Evolutionary conservation across 2,113 vertebrate species (phyloP), one percentile per base, ranked within the genome.

Genomic region (Proterorhinus semilunaris): DNA sequence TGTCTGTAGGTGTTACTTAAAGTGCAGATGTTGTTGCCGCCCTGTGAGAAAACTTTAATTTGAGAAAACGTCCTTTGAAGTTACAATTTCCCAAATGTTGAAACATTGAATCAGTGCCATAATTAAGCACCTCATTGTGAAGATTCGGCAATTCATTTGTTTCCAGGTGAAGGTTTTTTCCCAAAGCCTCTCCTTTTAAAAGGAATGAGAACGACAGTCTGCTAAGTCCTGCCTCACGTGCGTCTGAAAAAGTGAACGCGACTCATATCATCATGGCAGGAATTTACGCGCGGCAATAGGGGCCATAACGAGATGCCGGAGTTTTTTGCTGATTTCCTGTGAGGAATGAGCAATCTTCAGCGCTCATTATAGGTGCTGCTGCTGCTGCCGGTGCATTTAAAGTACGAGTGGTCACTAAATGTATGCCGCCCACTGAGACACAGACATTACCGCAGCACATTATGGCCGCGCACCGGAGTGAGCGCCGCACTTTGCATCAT

Each of bases 361-460:
- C 69, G 76, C 82, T 91, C 84, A 89, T 90, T 88, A 89, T 85
- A 76, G 51, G 79, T 75, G 79, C 82, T 87, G 90, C 88, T 75
- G 79, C 82, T 87, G 90, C 88, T 89, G 84, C 86, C 86, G 84
- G 82, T 86, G 88, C 85, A 89, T 83, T 89, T 80, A 91, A 88
- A 86, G 84, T 88, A 83, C 15, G 6, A 79, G 84, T 6, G 82
- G 84, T 86, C 86, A 78, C 83, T 87, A 80, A 74, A 82, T 65
- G 76, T 72, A 69, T 70, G 81, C 81, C 78, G 63, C 6, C 62
- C 49, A 43, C 69, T 57, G 61, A 64, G 68, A 67, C 15, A 58
- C 68, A 70, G 71, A 68, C 62, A 68, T 1, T 2, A 53, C 6
- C 15, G 15, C 7, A 8, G 51, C 51, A 17, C 51, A 16, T 36